Percentiles rank a stretch among this genome's conserved stretches.
phyloP scores from a whole-genome alignment of 1,140 invertebrate genomes.

The Dermatophagoides farinae region DNA sequence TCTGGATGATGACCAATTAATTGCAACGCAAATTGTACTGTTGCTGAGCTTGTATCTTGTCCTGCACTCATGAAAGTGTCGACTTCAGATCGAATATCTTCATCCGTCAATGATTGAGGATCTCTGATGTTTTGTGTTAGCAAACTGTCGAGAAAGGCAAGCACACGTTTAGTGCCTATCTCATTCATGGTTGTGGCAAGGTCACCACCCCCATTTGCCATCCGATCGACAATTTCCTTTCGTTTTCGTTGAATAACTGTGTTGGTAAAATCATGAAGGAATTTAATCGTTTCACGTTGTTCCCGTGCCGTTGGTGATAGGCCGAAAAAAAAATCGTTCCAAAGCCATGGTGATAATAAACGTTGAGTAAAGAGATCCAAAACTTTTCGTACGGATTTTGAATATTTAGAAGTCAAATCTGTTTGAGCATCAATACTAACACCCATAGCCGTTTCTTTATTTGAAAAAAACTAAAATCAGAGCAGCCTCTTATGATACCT shows the following conservation, averaged over 20 bases:
- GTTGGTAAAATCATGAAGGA: constrained; percentile 9
- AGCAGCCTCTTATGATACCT: neutral
- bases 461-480: neutral
- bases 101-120: constrained; percentile 31
- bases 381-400: constrained; percentile 31
- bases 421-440: constrained; percentile 42
- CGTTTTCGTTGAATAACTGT: constrained; percentile 7
- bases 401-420: constrained; percentile 45
- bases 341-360: constrained; percentile 12
- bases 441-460: constrained; percentile 61
- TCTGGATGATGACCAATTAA: constrained; percentile 32
- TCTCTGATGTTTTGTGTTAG: constrained; percentile 32
- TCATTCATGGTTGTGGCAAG: constrained; percentile 4
- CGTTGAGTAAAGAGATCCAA: constrained; percentile 6
- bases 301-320: neutral
- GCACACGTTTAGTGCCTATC: constrained; percentile 4
- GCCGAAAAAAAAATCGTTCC: constrained; percentile 8
- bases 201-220: neutral
- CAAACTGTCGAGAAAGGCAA: constrained; percentile 13
- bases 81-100: constrained; percentile 55
- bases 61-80: constrained; percentile 50
- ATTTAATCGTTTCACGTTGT: constrained; percentile 2
- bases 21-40: constrained; percentile 17
- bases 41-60: constrained; percentile 17
- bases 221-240: neutral